Evolutionary conservation across 2,113 vertebrate species (phyloP).

Genomic region (Cisticola juncidis): DNA sequence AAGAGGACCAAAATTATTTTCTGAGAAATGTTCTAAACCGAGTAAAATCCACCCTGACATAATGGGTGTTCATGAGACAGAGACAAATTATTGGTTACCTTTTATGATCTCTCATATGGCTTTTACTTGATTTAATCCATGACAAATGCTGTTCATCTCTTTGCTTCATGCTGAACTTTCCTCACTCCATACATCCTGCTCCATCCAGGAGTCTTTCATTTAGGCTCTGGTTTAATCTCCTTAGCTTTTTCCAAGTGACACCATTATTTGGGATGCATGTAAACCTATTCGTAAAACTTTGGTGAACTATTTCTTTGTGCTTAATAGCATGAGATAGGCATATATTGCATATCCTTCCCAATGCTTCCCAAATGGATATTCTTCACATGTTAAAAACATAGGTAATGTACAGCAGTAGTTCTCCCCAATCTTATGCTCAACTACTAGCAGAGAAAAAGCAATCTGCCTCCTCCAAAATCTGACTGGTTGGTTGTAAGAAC

Average conservation of each 20-base stretch:
- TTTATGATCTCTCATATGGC: background rate
- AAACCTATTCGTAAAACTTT: background rate
- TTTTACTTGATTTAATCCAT: background rate
- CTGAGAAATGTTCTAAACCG: background rate
- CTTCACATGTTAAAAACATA: background rate
- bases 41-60: background rate
- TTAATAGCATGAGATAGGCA: background rate
- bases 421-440: background rate
- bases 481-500: background rate
- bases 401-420: background rate
- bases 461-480: background rate
- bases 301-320: background rate
- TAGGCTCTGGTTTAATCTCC: background rate
- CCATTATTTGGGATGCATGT: background rate
- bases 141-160: background rate
- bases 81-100: background rate
- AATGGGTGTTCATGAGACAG: background rate
- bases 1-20: background rate
- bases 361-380: background rate
- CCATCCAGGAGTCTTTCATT: background rate
- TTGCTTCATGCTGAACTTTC: background rate
- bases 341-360: background rate
- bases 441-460: background rate
- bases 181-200: background rate
- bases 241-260: background rate